These are phyloP conservation scores for Lethenteron camtschaticum DNA, from an alignment of 2,113 vertebrate genomes.

Conservation along the genomic window DNA sequence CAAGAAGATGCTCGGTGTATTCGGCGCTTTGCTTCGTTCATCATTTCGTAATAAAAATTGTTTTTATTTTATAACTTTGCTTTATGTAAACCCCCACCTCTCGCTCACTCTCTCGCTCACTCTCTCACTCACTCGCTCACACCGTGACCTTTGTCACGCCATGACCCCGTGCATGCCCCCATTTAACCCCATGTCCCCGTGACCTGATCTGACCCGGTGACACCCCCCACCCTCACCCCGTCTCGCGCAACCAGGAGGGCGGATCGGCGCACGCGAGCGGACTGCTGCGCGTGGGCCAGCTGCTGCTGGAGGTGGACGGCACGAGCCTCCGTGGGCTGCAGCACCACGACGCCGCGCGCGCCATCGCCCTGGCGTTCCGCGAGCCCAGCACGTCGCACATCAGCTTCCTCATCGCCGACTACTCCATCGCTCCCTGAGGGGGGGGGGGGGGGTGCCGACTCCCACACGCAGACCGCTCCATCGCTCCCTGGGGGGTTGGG, in stretches of 20 bases:
- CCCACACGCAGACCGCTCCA: too few relatives aligned
- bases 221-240: neutral
- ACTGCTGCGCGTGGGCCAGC: slow-evolving; percentile 78
- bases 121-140: too few relatives aligned
- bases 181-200: too few relatives aligned
- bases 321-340: slow-evolving; percentile 51
- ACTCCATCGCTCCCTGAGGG: slow-evolving; percentile 68
- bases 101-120: neutral
- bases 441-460: neutral
- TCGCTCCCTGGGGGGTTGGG: slow-evolving; percentile 18
- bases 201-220: too few relatives aligned
- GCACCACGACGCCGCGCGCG: slow-evolving; percentile 59
- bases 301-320: slow-evolving; percentile 85
- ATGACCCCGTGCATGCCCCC: too few relatives aligned
- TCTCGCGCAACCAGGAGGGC: slow-evolving; percentile 32
- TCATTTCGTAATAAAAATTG: neutral
- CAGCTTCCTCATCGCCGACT: slow-evolving; percentile 87
- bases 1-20: neutral
- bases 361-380: slow-evolving; percentile 94
- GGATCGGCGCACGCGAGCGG: slow-evolving; percentile 85
- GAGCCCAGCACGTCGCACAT: slow-evolving; percentile 70
- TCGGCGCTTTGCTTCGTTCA: neutral
- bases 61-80: neutral
- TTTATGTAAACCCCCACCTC: neutral
- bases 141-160: too few relatives aligned